phyloP scores from a whole-genome alignment of 2,797 vertebrate genomes.

The Loris lydekkerianus region DNA sequence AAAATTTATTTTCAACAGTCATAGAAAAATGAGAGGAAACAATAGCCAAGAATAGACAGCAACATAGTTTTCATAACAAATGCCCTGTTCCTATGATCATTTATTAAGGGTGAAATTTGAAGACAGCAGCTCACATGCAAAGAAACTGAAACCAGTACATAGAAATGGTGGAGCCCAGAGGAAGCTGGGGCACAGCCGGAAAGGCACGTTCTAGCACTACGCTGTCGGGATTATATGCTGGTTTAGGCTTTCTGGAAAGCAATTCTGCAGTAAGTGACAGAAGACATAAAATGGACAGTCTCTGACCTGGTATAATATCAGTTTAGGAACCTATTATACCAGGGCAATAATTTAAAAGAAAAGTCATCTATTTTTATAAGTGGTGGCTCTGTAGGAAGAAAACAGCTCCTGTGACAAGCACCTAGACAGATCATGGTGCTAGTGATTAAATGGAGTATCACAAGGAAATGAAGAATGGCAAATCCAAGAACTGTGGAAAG shows the following conservation, averaged over 20 bases:
- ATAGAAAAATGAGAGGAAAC: neutral
- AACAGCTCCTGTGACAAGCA: neutral
- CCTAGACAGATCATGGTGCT: neutral
- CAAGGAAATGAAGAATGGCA: neutral
- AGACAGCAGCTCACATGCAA: neutral
- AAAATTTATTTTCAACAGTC: neutral
- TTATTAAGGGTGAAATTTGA: neutral
- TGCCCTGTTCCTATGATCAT: neutral
- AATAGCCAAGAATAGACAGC: neutral
- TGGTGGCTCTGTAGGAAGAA: neutral
- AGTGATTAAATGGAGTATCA: neutral
- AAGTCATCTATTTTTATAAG: conserved; percentile 2
- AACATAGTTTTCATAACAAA: neutral
- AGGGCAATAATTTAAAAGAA: neutral
- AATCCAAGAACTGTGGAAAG: neutral
- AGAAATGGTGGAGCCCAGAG: neutral
- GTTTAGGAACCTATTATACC: neutral
- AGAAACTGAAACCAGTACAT: neutral
- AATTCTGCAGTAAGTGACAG: conserved; percentile 20
- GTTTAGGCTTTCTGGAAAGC: neutral
- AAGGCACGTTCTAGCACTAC: neutral
- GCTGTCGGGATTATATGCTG: neutral
- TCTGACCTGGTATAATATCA: neutral
- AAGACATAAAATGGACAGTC: neutral
- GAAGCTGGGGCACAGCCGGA: neutral